Conservation (phyloP, 2,113 vertebrate genomes). For the Athene cunicularia region DNA sequence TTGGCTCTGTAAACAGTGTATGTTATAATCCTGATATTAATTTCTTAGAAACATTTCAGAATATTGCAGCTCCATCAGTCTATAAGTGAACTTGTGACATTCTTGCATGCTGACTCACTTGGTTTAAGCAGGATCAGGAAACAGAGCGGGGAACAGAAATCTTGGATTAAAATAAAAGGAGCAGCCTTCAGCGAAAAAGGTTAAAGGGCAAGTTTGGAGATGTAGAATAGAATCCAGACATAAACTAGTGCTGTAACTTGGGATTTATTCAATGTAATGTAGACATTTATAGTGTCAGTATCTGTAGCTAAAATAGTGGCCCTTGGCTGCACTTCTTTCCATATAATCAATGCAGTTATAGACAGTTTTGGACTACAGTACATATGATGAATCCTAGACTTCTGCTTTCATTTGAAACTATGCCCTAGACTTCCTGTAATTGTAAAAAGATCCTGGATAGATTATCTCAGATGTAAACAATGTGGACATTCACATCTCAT, state of each 20-base stretch:
- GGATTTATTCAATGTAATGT: not conserved
- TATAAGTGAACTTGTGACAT: not conserved
- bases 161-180: slow-evolving; percentile 16
- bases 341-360: not conserved
- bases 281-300: not conserved
- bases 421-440: not conserved
- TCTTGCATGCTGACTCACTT: not conserved
- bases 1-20: not conserved
- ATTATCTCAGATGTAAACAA: not conserved
- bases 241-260: not conserved
- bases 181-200: not conserved
- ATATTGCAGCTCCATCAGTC: not conserved
- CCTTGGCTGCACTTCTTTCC: not conserved
- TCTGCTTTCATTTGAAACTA: not conserved
- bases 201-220: not conserved
- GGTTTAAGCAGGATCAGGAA: not conserved
- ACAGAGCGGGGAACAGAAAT: not conserved
- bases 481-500: not conserved
- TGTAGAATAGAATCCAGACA: not conserved
- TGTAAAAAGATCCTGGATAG: not conserved
- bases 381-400: not conserved
- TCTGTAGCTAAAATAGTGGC: not conserved
- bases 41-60: slow-evolving; percentile 1
- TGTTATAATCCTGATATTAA: not conserved
- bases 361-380: not conserved